Evolutionary conservation across 2,113 vertebrate genomes (phyloP), one percentile per base, ranked within the genome.

Genomic region (Uropsilus gracilis): DNA sequence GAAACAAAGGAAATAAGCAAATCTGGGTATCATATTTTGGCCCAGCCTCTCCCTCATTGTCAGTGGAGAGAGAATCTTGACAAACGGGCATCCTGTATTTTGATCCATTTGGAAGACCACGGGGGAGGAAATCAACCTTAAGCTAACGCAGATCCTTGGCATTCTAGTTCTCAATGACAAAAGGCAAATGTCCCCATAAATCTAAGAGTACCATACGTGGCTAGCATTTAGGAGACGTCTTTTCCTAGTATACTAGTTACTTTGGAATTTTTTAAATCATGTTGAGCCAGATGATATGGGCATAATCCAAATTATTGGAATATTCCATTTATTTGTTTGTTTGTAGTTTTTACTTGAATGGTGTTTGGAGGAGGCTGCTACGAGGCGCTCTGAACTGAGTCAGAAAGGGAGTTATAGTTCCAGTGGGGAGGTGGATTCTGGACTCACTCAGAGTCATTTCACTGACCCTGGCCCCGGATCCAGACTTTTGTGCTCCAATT

Each of bases 51-150:
- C 9, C 20, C 30, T 12, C 66, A 50, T 7, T 69, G 42, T 50
- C 37, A 55, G 50, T 50, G 16, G 26, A 89, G 50, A 63, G n/a
- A 83, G 44, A 34, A 55, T 59, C 44, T 46, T 55, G 80, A 50
- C 66, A n/a, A 81, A 81, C 30, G 42, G 34, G 24, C 57, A 53
- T 89, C 34, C 77, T 63, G 37, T 55, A 11, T 82, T 76, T 69
- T 22, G 68, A 57, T 61, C 34, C 32, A 44, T 59, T 71, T 39
- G 44, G 11, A 92, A 89, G 78, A 17, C 30, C 32, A 28, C 2
- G 5, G 28, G 34, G 39, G 77, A 94, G 34, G 72, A 50, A 84
- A 42, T 53, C n/a, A 61, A 37, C 16, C 53, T 77, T 48, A 39
- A 59, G 44, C 11, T 76, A 37, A 53, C 44, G 28, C 55, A 48